These are phyloP conservation scores for Balearica regulorum DNA, from an alignment of 2,797 vertebrate genomes.

Conservation along the genomic window DNA sequence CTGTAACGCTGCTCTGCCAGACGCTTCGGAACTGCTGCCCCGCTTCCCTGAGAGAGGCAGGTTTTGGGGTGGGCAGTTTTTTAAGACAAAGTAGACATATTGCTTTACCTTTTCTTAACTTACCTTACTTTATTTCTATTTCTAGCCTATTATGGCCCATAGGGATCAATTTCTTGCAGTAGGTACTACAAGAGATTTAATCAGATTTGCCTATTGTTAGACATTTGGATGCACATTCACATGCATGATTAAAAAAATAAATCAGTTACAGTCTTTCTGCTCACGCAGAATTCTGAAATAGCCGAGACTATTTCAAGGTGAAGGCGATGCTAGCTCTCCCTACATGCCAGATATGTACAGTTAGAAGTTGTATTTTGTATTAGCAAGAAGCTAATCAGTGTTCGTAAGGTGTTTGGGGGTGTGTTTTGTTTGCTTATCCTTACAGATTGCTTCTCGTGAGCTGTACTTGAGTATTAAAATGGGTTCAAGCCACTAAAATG, in stretches of 20 bases:
- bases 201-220: background rate
- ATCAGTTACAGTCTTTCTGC: background rate
- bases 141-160: background rate
- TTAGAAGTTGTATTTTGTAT: background rate
- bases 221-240: background rate
- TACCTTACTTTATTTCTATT: background rate
- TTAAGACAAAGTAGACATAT: background rate
- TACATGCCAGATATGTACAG: background rate
- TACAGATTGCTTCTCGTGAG: background rate
- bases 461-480: background rate
- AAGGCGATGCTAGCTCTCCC: background rate
- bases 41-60: accelerated
- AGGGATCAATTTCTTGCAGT: background rate
- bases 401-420: background rate
- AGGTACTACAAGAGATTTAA: background rate
- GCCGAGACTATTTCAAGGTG: background rate
- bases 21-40: accelerated
- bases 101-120: background rate
- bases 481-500: background rate
- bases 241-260: background rate
- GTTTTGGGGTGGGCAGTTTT: background rate
- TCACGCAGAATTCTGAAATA: background rate
- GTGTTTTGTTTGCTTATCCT: background rate
- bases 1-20: background rate
- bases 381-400: background rate